A percentile compares a stretch with the other conserved stretches of the same genome.
Evolutionary conservation across 2,113 vertebrate genomes (phyloP).

Genomic region (Cyanoliseus patagonus): DNA sequence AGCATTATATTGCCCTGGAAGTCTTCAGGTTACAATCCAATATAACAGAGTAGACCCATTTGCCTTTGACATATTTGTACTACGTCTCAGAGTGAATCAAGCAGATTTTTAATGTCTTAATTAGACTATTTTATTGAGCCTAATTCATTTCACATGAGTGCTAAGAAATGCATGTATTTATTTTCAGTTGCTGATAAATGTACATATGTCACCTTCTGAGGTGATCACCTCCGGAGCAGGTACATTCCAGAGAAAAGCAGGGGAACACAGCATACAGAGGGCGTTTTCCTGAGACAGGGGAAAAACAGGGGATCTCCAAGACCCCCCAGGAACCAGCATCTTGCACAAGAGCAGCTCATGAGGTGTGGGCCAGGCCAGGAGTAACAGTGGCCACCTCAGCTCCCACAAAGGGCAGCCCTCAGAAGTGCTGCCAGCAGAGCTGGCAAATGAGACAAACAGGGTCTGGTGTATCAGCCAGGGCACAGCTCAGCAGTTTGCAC

Average conservation of each 20-base stretch:
- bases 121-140: not conserved
- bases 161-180: not conserved
- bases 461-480: not conserved
- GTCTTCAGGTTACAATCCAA: not conserved
- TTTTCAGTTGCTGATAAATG: not conserved
- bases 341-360: not conserved
- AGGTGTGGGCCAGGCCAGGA: not conserved
- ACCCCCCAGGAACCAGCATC: not conserved
- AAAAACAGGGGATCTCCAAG: not conserved
- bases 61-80: not conserved
- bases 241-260: not conserved
- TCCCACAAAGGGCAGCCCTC: not conserved
- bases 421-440: not conserved
- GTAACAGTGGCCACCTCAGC: not conserved
- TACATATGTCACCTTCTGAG: not conserved
- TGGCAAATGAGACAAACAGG: not conserved
- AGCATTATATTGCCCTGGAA: not conserved
- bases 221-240: not conserved
- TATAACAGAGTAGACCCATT: not conserved
- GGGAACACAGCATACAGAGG: not conserved
- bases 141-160: not conserved
- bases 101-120: not conserved
- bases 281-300: not conserved
- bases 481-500: not conserved
- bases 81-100: not conserved